Evolutionary conservation across 30 jellyfish, hydroid and myxozoan genomes (phyloP), one percentile per base, ranked within the genome.

Genomic region (Clytia hemisphaerica): DNA sequence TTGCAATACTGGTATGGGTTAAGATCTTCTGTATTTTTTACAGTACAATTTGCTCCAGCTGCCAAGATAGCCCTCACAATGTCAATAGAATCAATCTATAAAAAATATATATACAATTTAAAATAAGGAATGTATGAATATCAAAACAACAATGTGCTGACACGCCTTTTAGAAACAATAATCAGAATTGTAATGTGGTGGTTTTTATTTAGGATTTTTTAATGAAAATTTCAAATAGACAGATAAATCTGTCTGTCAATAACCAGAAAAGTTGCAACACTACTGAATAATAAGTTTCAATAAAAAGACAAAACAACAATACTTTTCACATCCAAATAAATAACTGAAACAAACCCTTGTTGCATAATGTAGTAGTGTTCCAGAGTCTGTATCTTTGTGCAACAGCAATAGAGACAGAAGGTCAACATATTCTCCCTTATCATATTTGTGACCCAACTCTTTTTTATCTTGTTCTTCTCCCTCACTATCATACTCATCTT

Each of bases 341-440:
- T 30, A 21, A 4, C 18, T 4, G 45, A 61, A 50, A 21, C 78
- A 12, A 55, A 88, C 98, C 91, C 92, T 80, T 24, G 98, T 89
- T 37, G 98, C 98, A 89, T 89, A 82, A 60, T 89, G 98, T 31
- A 89, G 95, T 9, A 87, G 84, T 15, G 98, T 89, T 6, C 95
- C 98, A 28, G 93, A 89, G 59, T 89, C 95, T 40, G 93, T 76
- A 51, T 89, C 98, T 72, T 77, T 61, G 65, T 75, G 85, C 42
- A 75, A 75, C 33, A 89, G 81, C 59, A 89, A 73, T 64, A 80
- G 62, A 27, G 93, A 93, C 38, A 89, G 61, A 4, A 89, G 68
- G 54, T 89, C 98, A 0, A 80, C 46, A 31, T 74, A 72, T 62
- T 89, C 98, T 65, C 67, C 85, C 26, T 78, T 92, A 32, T 79